Base-by-base conservation (phyloP, 1,140 invertebrate species). In the Heliconius congener region DNA sequence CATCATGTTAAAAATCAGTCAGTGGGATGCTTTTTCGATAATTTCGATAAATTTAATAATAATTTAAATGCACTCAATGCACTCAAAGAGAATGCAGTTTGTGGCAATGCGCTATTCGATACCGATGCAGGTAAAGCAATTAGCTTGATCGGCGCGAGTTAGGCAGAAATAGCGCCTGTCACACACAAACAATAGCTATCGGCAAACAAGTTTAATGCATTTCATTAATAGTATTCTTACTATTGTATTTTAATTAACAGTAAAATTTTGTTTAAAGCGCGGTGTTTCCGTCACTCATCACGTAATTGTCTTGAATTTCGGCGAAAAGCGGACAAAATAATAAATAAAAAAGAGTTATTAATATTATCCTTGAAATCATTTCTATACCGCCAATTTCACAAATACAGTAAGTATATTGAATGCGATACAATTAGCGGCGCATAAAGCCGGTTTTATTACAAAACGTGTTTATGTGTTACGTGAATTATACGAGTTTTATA, bases 121-220 rank as follows among this genome's bases (percentile, higher is more conserved):
- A 60, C n/a, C 57, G n/a, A 60, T 60, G 57, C 57, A 60, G 57
- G 57, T 27, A 60, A 60, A 60, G 57, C 57, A 23, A 60, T 60
- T 23, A 60, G 3, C 9, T 60, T 60, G 57, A 23, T 9, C 8
- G 57, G 3, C n/a, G 19, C 57, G 57, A 60, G n/a, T 60, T 60
- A 4, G 57, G 23, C 3, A 9, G 0, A 60, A 27, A 23, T 23
- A 27, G 57, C 42, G 9, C 2, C n/a, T 23, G n/a, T 13, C 57
- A 60, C 19, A 27, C 57, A 60, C 8, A 60, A 60, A 60, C n/a
- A 9, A 60, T 27, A 60, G 3, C 42, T 46, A 5, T 60, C n/a
- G 57, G n/a, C 1, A 60, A 60, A 55, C 52, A n/a, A 55, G 52
- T 55, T 55, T 55, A 18, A 46, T 46, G 42, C 52, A 55, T 55